Evolutionary conservation across 2,888 invertebrate genomes (phyloP), one percentile per base, ranked within the genome.

Genomic region (Tyria jacobaeae): DNA sequence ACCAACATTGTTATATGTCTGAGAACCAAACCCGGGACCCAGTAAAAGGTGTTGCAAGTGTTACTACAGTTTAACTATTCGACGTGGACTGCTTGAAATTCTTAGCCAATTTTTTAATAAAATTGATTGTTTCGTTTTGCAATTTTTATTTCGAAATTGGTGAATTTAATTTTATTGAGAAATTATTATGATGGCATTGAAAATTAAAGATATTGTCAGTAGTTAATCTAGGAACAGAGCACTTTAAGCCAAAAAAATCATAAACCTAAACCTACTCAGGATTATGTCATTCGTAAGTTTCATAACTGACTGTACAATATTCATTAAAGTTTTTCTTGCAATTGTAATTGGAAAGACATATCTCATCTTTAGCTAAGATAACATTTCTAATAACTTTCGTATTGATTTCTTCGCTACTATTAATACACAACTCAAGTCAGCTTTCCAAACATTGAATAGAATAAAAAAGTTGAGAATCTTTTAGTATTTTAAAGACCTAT

Each of bases 11-110:
- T 75, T 67, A 66, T 51, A 57, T 57, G 54, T 64, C 66, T 69
- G 67, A 69, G 79, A 80, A 79, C 62, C 66, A 64, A 70, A 71
- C 70, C 64, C 69, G 68, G 56, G 68, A 59, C 69, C 50, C 60
- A 56, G 57, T 54, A 59, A 60, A 55, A 48, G 58, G 27, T 76
- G 69, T 68, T 70, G 73, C 74, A 78, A 76, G 73, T 73, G 65
- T 70, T 76, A 73, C 77, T 53, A 76, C 67, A 71, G 70, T 69
- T 64, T 65, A 64, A 51, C 60, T 60, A 63, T 71, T 64, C 71
- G 59, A 65, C 59, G 35, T 17, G 31, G 35, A 49, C 44, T 60
- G 56, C 57, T 64, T 60, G 12, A 60, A 69, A 64, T 14, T 17
- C 41, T 54, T 64, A 47, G 37, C n/a, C 9, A 39, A 24, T 57